These are phyloP conservation scores for Zaprionus bogoriensis DNA, from an alignment of 2,888 invertebrate species.

Conservation along the genomic window DNA sequence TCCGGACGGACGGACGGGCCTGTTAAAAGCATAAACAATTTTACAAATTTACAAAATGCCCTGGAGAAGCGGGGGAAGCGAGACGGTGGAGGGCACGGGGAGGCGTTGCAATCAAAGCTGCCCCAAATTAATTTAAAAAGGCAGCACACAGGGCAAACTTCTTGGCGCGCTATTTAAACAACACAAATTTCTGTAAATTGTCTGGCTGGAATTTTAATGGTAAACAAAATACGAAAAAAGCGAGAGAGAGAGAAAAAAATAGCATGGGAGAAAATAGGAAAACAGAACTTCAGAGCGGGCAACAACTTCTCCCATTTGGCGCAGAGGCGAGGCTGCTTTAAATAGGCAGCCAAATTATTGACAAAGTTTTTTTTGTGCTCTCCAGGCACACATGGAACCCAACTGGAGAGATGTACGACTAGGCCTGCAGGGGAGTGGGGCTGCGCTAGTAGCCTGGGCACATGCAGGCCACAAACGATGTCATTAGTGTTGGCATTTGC, in stretches of 20 bases:
- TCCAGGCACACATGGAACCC: constrained; percentile 27
- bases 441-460: constrained; percentile 18
- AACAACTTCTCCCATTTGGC: constrained; percentile 40
- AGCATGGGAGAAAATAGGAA: constrained; percentile 2
- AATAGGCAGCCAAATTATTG: constrained; percentile 70
- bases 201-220: constrained; percentile 73
- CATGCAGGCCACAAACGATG: constrained; percentile 66
- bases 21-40: constrained; percentile 66
- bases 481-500: constrained; percentile 65
- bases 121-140: constrained; percentile 71
- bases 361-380: constrained; percentile 50
- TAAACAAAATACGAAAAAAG: constrained; percentile 53
- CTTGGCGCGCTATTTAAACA: constrained; percentile 64
- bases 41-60: constrained; percentile 9
- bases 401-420: background rate
- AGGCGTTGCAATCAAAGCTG: constrained; percentile 64
- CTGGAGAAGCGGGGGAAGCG: background rate
- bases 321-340: constrained; percentile 57
- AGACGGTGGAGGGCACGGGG: background rate
- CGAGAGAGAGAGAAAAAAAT: constrained; percentile 6
- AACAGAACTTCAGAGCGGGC: constrained; percentile 4
- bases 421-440: background rate
- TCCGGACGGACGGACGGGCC: constrained; percentile 24
- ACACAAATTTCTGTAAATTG: constrained; percentile 71
- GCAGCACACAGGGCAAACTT: constrained; percentile 36